Percentiles rank a stretch among this genome's conserved stretches.
Conservation (phyloP, 2,113 vertebrate species). For the Rattus norvegicus region DNA sequence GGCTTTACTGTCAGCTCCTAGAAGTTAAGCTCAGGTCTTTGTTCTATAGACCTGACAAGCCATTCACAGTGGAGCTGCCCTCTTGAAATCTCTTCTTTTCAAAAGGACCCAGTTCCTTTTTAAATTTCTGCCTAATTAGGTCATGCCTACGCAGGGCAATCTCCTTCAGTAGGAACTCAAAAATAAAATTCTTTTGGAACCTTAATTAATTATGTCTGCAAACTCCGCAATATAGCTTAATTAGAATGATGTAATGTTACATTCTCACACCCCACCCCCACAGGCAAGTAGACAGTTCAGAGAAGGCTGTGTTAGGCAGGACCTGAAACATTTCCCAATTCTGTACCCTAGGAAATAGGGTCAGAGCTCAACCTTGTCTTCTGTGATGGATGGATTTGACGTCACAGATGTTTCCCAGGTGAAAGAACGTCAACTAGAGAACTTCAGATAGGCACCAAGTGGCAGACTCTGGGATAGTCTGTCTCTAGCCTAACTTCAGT, state of each 20-base stretch:
- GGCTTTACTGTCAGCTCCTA: not conserved
- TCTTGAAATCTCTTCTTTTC: not conserved
- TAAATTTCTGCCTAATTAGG: not conserved
- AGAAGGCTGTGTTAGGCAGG: not conserved
- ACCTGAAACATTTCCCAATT: not conserved
- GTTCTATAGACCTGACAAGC: not conserved
- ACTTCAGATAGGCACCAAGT: not conserved
- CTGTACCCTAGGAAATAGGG: not conserved
- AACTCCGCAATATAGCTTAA: not conserved
- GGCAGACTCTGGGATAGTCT: not conserved
- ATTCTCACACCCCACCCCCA: not conserved
- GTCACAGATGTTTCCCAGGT: not conserved
- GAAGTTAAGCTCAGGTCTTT: not conserved
- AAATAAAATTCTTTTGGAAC: not conserved
- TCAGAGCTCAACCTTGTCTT: not conserved
- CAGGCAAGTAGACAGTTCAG: not conserved
- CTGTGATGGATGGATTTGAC: not conserved
- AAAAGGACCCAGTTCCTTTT: not conserved
- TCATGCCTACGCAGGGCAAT: not conserved
- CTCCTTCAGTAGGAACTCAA: slow-evolving; percentile 6
- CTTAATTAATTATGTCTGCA: not conserved
- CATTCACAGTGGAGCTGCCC: not conserved
- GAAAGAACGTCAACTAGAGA: not conserved
- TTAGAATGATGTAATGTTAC: not conserved
- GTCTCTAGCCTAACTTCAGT: not conserved